Evolutionary conservation across 2,797 vertebrate species (phyloP).

Genomic region (Molossus alvarezi): DNA sequence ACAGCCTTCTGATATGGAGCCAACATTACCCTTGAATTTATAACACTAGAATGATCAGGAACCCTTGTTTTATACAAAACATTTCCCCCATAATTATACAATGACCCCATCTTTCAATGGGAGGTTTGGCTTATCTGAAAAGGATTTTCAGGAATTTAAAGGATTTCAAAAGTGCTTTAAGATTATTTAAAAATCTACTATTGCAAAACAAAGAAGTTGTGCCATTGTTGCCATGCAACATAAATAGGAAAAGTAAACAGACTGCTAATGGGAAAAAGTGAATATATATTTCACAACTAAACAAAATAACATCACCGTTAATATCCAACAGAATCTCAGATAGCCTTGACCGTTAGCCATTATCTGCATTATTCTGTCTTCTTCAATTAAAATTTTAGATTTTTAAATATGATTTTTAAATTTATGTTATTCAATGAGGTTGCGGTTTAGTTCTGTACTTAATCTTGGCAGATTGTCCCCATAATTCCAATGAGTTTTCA

Average conservation of each 20-base stretch:
- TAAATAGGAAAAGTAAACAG: neutral
- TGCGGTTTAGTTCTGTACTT: neutral
- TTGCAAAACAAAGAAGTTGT: neutral
- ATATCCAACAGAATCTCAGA: neutral
- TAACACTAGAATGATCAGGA: neutral
- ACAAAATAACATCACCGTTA: slow-evolving; percentile 3
- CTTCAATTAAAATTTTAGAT: neutral
- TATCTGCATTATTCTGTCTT: neutral
- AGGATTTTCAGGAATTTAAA: neutral
- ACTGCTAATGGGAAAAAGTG: neutral
- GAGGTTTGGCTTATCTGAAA: neutral
- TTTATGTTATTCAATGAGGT: neutral
- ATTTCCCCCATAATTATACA: neutral
- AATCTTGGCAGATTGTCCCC: neutral
- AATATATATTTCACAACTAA: neutral
- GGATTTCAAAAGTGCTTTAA: neutral
- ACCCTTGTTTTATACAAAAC: neutral
- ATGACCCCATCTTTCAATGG: neutral
- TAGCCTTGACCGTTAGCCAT: neutral
- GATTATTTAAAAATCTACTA: neutral
- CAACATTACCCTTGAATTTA: neutral
- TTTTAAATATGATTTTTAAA: slow-evolving; percentile 21
- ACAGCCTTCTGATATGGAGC: neutral
- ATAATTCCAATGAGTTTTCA: neutral
- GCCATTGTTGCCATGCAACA: neutral